phyloP scores from a whole-genome alignment of 1,140 invertebrate genomes.

The Teleopsis dalmanni region DNA sequence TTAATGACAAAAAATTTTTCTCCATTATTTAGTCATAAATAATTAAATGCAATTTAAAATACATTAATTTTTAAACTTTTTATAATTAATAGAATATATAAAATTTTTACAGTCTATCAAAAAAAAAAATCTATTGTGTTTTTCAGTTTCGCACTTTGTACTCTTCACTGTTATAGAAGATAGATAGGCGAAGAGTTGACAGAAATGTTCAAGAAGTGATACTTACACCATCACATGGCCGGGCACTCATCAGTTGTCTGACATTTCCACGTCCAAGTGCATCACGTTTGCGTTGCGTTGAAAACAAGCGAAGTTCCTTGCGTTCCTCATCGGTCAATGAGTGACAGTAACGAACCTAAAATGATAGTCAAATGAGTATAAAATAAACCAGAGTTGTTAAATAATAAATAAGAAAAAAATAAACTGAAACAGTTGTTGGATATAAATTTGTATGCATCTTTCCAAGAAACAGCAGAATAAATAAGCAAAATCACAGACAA shows the following conservation, averaged over 20 bases:
- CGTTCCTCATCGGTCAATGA: conserved; percentile 85
- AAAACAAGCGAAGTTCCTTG: conserved; percentile 86
- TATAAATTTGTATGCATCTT: not conserved
- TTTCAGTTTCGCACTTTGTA: too few relatives aligned
- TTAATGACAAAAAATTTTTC: too few relatives aligned
- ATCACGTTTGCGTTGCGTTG: conserved; percentile 84
- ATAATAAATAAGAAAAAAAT: not conserved
- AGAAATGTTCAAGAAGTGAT: too few relatives aligned
- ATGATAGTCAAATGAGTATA: conserved; percentile 23
- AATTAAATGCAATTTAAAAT: too few relatives aligned
- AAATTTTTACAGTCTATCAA: too few relatives aligned
- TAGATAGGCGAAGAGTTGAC: too few relatives aligned
- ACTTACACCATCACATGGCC: conserved; percentile 71
- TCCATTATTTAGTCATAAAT: too few relatives aligned
- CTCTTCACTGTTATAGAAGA: too few relatives aligned
- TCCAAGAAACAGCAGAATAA: not conserved
- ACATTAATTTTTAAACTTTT: too few relatives aligned
- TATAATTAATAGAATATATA: too few relatives aligned
- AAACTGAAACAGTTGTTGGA: not conserved
- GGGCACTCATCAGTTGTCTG: conserved; percentile 63
- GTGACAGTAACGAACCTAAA: conserved; percentile 84
- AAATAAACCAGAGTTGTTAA: not conserved
- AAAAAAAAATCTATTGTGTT: too few relatives aligned
- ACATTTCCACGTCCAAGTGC: conserved; percentile 87
- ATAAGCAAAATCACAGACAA: too few relatives aligned